Base-by-base conservation (phyloP, 1,140 invertebrate species). In the Vanessa tameamea region DNA sequence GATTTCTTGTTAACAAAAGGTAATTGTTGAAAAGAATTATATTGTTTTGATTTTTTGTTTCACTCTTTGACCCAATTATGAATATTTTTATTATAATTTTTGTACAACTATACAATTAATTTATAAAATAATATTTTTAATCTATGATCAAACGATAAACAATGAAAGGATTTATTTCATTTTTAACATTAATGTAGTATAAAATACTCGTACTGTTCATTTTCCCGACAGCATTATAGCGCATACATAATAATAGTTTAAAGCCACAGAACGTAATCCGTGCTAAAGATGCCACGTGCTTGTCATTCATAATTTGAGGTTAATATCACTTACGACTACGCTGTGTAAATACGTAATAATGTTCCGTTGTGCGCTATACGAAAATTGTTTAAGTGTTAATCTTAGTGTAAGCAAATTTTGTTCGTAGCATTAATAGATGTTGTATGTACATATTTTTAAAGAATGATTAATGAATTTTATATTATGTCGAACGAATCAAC, bases 231-330 rank as follows among this genome's bases (percentile, higher is more conserved):
- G 55, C 26, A 61, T 53, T 75, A 74, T 64, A 37, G 12, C 50
- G 37, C 57, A 66, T 69, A 55, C 31, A 43, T 72, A 63, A 68
- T 75, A 64, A 66, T 68, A 67, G 31, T 75, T 71, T 69, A 75
- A 75, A 75, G 64, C 55, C 53, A 47, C 64, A 71, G 63, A 63
- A 81, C 77, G 71, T 80, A 80, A 84, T 77, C 74, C 74, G 47
- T 66, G 65, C 64, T 64, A 57, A 88, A 88, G 78, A 84, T 75
- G 79, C 85, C 86, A 88, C 80, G 85, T 84, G 85, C 82, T 85
- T 87, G 86, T 88, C 88, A 90, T 90, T 90, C 87, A 90, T 85
- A 78, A 80, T 79, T 82, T 83, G 80, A 85, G 81, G 82, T 78
- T 81, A 79, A 71, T 77, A 78, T 76, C 64, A 73, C 71, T 76